Percentiles rank a stretch among this genome's conserved stretches.
Conservation (phyloP, 1,140 invertebrate species). For the Drosophila rhopaloa region DNA sequence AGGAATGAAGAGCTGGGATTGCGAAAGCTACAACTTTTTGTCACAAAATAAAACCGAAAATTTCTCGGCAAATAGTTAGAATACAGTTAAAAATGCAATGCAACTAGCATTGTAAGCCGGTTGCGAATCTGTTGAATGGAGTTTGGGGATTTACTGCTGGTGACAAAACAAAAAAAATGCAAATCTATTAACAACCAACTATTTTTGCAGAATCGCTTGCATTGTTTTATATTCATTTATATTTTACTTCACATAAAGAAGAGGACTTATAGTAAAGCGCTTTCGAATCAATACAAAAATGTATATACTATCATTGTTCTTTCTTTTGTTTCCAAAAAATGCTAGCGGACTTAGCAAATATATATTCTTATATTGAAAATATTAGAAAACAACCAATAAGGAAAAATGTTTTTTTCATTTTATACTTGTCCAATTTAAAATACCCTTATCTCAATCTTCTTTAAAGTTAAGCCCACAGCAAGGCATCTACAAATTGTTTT, state of each 20-base stretch:
- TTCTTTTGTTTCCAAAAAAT: neutral
- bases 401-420: too few species aligned
- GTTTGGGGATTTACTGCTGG: conserved; percentile 28
- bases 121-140: conserved; percentile 46
- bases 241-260: neutral
- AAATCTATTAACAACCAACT: neutral
- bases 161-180: neutral
- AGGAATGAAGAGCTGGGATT: conserved; percentile 25
- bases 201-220: neutral
- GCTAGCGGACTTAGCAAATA: too few species aligned
- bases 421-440: too few species aligned
- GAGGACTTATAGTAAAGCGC: neutral
- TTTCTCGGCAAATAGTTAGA: conserved; percentile 31
- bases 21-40: conserved; percentile 32
- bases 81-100: conserved; percentile 31
- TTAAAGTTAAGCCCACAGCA: conserved; percentile 19
- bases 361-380: too few species aligned
- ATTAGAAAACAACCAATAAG: too few species aligned
- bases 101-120: conserved; percentile 14
- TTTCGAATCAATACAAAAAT: neutral
- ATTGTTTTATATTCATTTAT: conserved; percentile 11
- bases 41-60: conserved; percentile 38
- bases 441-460: neutral
- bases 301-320: neutral
- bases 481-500: conserved; percentile 42